These are phyloP conservation scores for Spea hammondii DNA, from an alignment of 2,797 vertebrate genomes.

Conservation along the genomic window DNA sequence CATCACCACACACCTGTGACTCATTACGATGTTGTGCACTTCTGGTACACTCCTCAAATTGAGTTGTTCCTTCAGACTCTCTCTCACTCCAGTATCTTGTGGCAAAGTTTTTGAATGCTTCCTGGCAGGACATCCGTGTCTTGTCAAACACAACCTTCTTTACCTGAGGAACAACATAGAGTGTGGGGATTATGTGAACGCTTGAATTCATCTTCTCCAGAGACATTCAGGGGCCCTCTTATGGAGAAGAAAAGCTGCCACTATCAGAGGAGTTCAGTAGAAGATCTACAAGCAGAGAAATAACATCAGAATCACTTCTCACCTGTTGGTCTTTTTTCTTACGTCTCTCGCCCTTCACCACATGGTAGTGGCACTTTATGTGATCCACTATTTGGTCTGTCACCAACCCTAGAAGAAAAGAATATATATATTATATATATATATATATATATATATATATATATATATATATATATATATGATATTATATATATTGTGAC, in stretches of 20 bases:
- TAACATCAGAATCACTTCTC: slow-evolving; percentile 60
- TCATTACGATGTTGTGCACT: slow-evolving; percentile 31
- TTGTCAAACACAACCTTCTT: slow-evolving; percentile 64
- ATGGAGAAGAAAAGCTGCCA: slow-evolving; percentile 28
- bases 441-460: background rate
- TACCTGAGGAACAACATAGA: slow-evolving; percentile 68
- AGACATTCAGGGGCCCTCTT: slow-evolving; percentile 46
- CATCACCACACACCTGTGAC: slow-evolving; percentile 8
- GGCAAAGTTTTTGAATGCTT: slow-evolving; percentile 78
- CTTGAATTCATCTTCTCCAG: slow-evolving; percentile 56
- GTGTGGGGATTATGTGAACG: slow-evolving; percentile 70
- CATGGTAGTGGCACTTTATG: background rate
- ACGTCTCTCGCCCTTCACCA: slow-evolving; percentile 65
- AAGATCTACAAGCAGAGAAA: background rate
- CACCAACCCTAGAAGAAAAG: background rate
- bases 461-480: background rate
- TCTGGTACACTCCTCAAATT: slow-evolving; percentile 30
- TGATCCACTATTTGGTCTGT: background rate
- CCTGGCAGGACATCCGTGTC: slow-evolving; percentile 73
- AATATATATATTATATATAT: background rate
- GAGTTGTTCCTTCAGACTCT: slow-evolving; percentile 54
- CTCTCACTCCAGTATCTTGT: slow-evolving; percentile 60
- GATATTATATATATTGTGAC: background rate
- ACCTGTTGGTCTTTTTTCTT: slow-evolving; percentile 66
- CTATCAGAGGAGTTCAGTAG: background rate